phyloP scores from a whole-genome alignment of 2,113 vertebrate genomes.

The Gambusia affinis region DNA sequence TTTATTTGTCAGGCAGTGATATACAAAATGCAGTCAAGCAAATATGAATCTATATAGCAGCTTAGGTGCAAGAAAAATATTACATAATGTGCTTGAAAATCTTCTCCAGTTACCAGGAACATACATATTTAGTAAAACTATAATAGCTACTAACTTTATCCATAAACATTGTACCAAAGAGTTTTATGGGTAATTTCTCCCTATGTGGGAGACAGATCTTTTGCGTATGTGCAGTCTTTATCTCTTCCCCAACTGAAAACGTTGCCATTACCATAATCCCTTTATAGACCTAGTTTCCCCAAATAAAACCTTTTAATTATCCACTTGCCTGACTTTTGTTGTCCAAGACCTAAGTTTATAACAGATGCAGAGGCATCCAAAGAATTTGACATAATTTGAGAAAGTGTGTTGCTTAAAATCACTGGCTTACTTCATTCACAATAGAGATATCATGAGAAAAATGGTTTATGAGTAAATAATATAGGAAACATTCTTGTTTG shows the following conservation, averaged over 20 bases:
- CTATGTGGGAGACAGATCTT: slow-evolving; percentile 20
- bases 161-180: slow-evolving; percentile 54
- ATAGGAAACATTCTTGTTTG: too few species aligned
- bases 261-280: slow-evolving; percentile 8
- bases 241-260: slow-evolving; percentile 9
- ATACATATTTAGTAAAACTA: slow-evolving; percentile 33
- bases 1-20: slow-evolving; percentile 44
- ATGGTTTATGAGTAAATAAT: too few species aligned
- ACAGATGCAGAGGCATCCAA: not conserved
- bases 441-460: too few species aligned
- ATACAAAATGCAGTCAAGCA: slow-evolving; percentile 11
- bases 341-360: not conserved
- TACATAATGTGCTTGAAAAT: not conserved
- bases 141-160: slow-evolving; percentile 51
- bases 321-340: not conserved
- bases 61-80: slow-evolving; percentile 1
- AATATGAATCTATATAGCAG: slow-evolving; percentile 20
- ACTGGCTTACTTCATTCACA: too few species aligned
- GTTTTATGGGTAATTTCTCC: slow-evolving; percentile 64
- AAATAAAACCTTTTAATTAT: slow-evolving; percentile 14
- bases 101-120: not conserved
- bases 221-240: not conserved
- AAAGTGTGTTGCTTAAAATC: too few species aligned
- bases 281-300: not conserved
- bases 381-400: not conserved